Base-by-base conservation (phyloP, 1,140 invertebrate species). In the Ladona fulva region DNA sequence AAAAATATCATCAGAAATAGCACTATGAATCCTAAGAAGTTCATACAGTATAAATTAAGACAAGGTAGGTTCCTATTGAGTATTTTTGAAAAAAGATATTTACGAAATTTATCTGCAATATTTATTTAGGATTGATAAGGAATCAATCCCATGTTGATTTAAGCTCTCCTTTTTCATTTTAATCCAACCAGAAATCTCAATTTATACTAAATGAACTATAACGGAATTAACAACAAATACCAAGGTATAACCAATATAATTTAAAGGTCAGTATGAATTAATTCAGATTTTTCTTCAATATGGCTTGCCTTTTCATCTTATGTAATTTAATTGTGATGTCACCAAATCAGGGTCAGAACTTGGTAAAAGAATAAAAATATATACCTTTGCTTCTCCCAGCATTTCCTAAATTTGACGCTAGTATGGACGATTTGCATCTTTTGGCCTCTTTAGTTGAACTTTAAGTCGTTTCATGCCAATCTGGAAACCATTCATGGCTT, bases 401-500 rank as follows among this genome's bases (percentile, higher is more conserved):
- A 66, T 66, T 66, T 66, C 52, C 52, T 75, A 42, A 75, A 75
- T 25, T 25, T 75, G 76, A 76, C 74, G 76, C 84, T 94, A 95
- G 85, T 94, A 95, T 80, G 93, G 93, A 87, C 93, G 92, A 81
- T 91, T 91, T 78, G 91, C 90, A 85, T 97, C 95, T 90, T 97
- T 98, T 81, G 95, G 94, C 86, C 95, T 91, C 89, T 99, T 99
- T 84, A 98, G 90, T 88, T 98, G 96, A 85, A 99, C 97, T 91
- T 98, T 98, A 80, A 98, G 91, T 84, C 96, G 91, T 87, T 98
- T 99, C 85, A 94, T 97, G 84, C 96, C 96, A 86, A 98, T 96
- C 88, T 97, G 96, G 85, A 97, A 98, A 81, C 97, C 95, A 87
- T 99, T 97, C 96, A 99, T 98, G 82, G 94, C 93, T 84, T 96